These are phyloP conservation scores for Phaedon cochleariae DNA, from an alignment of 2,888 invertebrate species.

Conservation along the genomic window DNA sequence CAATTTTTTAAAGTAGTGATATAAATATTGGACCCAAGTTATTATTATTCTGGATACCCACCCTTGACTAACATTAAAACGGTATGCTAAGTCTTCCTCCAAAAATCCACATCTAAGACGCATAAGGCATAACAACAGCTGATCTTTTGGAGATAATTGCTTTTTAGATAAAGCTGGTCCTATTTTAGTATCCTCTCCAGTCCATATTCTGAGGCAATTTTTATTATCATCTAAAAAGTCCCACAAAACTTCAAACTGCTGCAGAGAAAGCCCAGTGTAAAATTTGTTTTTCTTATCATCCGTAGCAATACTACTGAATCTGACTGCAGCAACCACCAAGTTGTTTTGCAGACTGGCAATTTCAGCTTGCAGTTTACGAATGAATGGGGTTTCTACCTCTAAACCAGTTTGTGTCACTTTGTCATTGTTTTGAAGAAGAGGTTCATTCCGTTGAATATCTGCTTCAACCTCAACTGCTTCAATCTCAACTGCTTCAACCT, in stretches of 20 bases:
- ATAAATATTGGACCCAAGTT: background rate
- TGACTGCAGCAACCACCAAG: background rate
- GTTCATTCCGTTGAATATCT: no score
- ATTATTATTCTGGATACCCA: background rate
- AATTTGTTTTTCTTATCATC: slow-evolving; percentile 1
- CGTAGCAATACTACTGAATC: background rate
- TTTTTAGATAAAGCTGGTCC: background rate
- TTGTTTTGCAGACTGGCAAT: background rate
- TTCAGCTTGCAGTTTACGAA: background rate
- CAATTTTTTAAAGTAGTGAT: background rate
- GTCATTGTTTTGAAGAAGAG: background rate
- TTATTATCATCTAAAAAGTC: background rate
- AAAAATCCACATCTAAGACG: background rate
- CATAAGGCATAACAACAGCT: no score
- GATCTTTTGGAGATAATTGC: background rate
- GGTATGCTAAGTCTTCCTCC: background rate
- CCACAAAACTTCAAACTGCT: background rate
- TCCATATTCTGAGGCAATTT: background rate
- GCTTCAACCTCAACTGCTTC: background rate
- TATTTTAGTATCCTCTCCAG: no score
- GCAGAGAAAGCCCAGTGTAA: background rate
- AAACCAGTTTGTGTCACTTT: background rate
- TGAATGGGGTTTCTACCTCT: no score
- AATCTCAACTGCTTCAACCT: background rate
- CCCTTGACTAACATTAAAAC: background rate